Evolutionary conservation across 2,888 invertebrate genomes (phyloP).

Genomic region (Apamea sordens): DNA sequence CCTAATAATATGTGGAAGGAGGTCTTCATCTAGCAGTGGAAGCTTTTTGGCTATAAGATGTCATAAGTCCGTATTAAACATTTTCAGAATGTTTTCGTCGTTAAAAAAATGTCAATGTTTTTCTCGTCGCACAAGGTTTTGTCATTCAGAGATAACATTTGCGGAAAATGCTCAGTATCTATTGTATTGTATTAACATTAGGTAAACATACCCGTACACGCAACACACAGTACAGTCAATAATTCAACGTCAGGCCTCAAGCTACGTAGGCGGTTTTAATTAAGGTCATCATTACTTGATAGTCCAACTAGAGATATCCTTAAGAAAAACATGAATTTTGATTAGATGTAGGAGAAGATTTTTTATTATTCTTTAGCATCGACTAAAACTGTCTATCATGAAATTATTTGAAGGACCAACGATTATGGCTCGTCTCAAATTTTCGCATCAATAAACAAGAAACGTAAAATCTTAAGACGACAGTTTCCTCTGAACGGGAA

Average conservation of each 20-base stretch:
- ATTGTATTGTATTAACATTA: conserved; percentile 49
- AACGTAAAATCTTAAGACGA: conserved; percentile 9
- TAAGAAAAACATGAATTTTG: conserved; percentile 36
- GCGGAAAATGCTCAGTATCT: conserved; percentile 45
- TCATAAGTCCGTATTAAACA: no score
- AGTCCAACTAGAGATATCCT: conserved; percentile 43
- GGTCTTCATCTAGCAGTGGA: neutral
- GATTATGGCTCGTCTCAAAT: neutral
- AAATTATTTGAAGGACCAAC: neutral
- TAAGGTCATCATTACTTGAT: conserved; percentile 50
- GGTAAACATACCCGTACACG: conserved; percentile 17
- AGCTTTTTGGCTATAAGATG: no score
- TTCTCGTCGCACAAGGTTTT: conserved; percentile 17
- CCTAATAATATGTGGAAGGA: neutral
- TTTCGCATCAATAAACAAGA: conserved; percentile 14
- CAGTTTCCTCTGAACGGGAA: conserved; percentile 3
- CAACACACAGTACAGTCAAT: conserved; percentile 4
- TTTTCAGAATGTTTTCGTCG: neutral
- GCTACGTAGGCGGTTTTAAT: conserved; percentile 59
- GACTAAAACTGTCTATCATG: neutral
- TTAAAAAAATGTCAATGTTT: conserved; percentile 12
- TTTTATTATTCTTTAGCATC: neutral
- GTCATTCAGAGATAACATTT: conserved; percentile 42
- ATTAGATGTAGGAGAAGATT: conserved; percentile 26
- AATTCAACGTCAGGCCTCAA: conserved; percentile 13